Conservation (phyloP, 2,113 vertebrate genomes). For the Austrofundulus limnaeus region DNA sequence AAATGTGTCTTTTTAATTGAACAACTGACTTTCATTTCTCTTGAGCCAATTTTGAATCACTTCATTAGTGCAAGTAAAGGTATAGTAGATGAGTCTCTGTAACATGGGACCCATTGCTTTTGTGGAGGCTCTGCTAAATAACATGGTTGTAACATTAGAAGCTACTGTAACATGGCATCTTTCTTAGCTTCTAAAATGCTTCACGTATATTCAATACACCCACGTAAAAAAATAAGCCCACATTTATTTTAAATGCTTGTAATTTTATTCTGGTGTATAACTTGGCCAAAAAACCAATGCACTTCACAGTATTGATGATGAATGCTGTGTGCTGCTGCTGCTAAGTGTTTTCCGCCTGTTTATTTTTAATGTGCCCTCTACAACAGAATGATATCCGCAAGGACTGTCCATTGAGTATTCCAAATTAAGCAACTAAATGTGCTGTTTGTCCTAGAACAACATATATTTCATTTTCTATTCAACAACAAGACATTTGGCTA, state of each 20-base stretch:
- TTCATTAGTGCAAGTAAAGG: slow-evolving; percentile 27
- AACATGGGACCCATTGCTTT: slow-evolving; percentile 4
- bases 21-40: slow-evolving; percentile 24
- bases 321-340: slow-evolving; percentile 1
- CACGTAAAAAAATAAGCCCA: too few relatives aligned
- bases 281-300: background rate
- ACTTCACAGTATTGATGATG: background rate
- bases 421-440: background rate
- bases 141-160: background rate
- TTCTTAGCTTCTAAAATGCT: background rate
- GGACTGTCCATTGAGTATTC: background rate
- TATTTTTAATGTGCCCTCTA: slow-evolving; percentile 21
- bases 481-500: background rate
- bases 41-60: slow-evolving; percentile 14
- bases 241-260: background rate
- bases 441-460: slow-evolving; percentile 1
- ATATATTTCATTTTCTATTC: background rate
- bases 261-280: background rate
- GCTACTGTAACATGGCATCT: background rate
- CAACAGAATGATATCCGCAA: slow-evolving; percentile 15
- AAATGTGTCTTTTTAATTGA: slow-evolving; percentile 10
- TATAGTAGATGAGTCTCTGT: slow-evolving; percentile 4
- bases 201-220: background rate
- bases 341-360: background rate
- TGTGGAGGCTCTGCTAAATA: slow-evolving; percentile 14